Base-by-base conservation (phyloP, 2,113 vertebrate genomes). In the Parotia lawesii region DNA sequence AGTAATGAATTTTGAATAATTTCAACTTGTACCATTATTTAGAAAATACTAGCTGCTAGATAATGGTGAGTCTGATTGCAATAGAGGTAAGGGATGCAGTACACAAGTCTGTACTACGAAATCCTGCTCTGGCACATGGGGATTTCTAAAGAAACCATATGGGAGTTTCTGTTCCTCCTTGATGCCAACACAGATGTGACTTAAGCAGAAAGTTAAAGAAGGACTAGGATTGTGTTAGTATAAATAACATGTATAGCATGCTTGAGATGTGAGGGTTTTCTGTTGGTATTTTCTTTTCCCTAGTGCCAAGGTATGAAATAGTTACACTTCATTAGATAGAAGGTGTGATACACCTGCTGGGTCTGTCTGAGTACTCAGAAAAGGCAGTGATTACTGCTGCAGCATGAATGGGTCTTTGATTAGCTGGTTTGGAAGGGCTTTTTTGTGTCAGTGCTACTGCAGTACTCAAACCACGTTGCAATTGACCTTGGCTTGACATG, bases 71-170 rank as follows among this genome's bases (percentile, higher is more conserved):
- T 60, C n/a, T 90, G 10, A 10, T 38, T 85, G 78, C 89, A 77
- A 25, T n/a, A 77, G 73, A 80, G 37, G 15, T 65, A 45, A 71
- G 47, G 50, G n/a, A n/a, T 2, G 7, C 35, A 35, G 31, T 42
- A 86, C 31, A 29, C 10, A 24, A 84, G 16, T 45, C 16, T 94
- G 78, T 88, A 65, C 89, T 85, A 69, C 1, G 6, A 77, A 80
- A 64, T 61, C 27, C 37, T 70, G 40, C 48, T 93, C 58, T 89
- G 72, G 67, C 79, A 71, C 78, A 53, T 35, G 37, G 23, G 40
- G 70, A 44, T 80, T 95, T 95, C 77, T 90, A 7, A 73, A 80
- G 85, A 79, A 94, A 51, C 74, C 85, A 67, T 90, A 74, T 83
- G 85, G 90, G 23, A 88, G 37, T 64, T 93, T 70, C 44, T 76